phyloP scores from a whole-genome alignment of 1,140 invertebrate species.

The Druon quercuslanigerum region DNA sequence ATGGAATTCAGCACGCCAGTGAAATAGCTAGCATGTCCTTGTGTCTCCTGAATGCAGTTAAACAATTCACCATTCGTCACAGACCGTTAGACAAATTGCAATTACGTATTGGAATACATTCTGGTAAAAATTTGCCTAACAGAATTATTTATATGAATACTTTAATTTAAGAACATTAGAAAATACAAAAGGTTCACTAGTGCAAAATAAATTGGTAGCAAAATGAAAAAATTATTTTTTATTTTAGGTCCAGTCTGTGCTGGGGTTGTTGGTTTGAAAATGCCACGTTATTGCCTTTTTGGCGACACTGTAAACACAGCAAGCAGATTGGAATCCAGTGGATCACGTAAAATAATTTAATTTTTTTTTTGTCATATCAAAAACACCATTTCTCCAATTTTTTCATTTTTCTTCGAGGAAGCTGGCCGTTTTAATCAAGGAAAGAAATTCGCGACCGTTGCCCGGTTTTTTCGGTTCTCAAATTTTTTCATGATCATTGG shows the following conservation, averaged over 20 bases:
- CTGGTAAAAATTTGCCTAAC: constrained; percentile 77
- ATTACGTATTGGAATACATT: constrained; percentile 96
- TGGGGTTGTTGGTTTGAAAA: constrained; percentile 94
- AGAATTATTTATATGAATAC: not conserved
- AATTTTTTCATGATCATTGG: too few species aligned
- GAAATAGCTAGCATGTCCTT: constrained; percentile 95
- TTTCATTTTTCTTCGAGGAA: too few species aligned
- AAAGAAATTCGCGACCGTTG: too few species aligned
- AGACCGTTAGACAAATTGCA: constrained; percentile 91
- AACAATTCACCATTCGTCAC: constrained; percentile 93
- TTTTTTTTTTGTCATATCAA: not conserved
- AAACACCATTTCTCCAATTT: too few species aligned
- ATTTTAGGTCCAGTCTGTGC: constrained; percentile 91
- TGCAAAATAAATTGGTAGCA: not conserved
- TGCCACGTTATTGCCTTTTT: constrained; percentile 94
- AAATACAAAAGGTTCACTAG: not conserved
- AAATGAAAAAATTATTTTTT: constrained; percentile 3
- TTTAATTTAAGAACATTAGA: constrained; percentile 3
- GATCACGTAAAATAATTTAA: constrained; percentile 77
- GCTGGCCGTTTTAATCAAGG: too few species aligned
- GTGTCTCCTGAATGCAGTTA: constrained; percentile 88
- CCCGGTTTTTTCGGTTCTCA: too few species aligned
- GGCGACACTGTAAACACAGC: constrained; percentile 97
- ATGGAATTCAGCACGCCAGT: constrained; percentile 90
- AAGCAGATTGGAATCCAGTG: constrained; percentile 96